Evolutionary conservation across 2,888 invertebrate genomes (phyloP), one percentile per base, ranked within the genome.

Genomic region (Acanthosepion lycidas): DNA sequence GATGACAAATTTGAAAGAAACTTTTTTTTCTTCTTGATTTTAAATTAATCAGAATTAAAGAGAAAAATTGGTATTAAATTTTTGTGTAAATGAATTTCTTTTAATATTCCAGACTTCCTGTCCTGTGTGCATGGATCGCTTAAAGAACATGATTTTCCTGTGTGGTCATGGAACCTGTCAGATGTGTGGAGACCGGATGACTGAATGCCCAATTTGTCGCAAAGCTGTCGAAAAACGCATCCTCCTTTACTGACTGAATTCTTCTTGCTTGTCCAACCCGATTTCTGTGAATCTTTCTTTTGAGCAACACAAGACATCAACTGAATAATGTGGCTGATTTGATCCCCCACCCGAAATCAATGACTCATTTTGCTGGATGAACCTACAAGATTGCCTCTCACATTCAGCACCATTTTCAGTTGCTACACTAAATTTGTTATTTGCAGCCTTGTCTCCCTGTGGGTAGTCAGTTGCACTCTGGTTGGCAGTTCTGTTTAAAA

Each of bases 161-260:
- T 99, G 99, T 97, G 99, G 99, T 15, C 99, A 99, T 97, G 99
- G 99, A 96, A 98, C 99, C 95, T 99, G 99, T 97, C 99, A 99
- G 98, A 99, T 99, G 98, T 99, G 99, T 97, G 99, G 99, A 59
- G 99, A 99, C 98, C 98, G 99, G 97, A 99, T 99, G 98, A 98
- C 98, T 95, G 99, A 99, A 97, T 99, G 99, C 97, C 99, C 99
- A 64, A 99, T 99, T 97, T 99, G 99, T 97, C 98, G 99, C 96
- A 99, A 99, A 98, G 98, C 98, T 95, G 99, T 99, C 94, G 99
- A 99, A 97, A 99, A 99, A 97, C 98, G 99, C 95, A 99, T 99
- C 97, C 98, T 99, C 94, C 98, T 99, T 64, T 99, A 99, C 97
- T 97, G 95, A 96, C 51, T 6, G 48, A 23, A 33, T 12, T 48